Percentiles rank a stretch among this genome's conserved stretches.
Conservation (phyloP, 2,888 invertebrate genomes). For the Leptopterna dolabrata region DNA sequence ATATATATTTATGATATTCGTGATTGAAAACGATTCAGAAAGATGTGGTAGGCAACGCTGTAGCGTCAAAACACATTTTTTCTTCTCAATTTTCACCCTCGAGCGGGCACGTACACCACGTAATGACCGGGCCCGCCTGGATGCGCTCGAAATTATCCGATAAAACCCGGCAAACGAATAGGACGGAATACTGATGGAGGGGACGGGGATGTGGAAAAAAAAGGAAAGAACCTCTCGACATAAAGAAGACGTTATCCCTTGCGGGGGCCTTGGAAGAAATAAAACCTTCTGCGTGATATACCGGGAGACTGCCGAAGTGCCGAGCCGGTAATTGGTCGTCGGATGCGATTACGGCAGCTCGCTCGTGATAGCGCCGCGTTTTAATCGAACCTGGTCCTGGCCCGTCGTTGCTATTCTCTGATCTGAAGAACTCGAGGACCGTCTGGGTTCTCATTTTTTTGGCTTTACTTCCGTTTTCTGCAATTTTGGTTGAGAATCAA, state of each 20-base stretch:
- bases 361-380: background rate
- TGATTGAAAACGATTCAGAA: no score
- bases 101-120: background rate
- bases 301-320: background rate
- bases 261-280: background rate
- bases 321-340: background rate
- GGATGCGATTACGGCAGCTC: background rate
- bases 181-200: background rate
- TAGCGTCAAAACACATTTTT: background rate
- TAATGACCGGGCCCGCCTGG: background rate
- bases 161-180: background rate
- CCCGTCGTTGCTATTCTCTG: background rate
- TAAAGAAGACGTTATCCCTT: background rate
- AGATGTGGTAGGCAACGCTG: no score
- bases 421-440: background rate
- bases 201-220: background rate
- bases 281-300: slow-evolving; percentile 2
- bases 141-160: background rate
- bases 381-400: background rate
- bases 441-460: no score
- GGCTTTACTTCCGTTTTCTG: no score
- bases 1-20: no score
- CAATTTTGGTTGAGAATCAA: no score
- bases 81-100: background rate
- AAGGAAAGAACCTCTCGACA: background rate